Base-by-base conservation (phyloP, 2,888 invertebrate species). In the Allophyes oxyacanthae region DNA sequence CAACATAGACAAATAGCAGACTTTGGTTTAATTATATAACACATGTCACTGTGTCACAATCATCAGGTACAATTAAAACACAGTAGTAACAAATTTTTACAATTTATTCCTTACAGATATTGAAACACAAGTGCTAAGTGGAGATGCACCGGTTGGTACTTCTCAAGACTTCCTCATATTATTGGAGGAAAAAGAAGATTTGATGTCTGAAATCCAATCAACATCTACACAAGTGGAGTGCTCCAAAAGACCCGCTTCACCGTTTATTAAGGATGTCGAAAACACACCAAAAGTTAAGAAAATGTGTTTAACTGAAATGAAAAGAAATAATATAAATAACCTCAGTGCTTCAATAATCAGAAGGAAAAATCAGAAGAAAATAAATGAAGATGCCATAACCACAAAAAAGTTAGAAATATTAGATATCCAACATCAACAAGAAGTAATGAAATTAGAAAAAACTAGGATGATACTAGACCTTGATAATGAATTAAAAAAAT, bases 51-150 rank as follows among this genome's bases (percentile, higher is more conserved):
- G n/a, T n/a, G n/a, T n/a, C n/a, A 25, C 25, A 25, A 5, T 5
- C 25, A 25, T 25, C 6, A 3, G 6, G 25, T 25, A 25, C 3
- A 69, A 74, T 41, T 32, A n/a, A n/a, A n/a, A 32, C n/a, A 32
- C 32, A 32, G n/a, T 32, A 32, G 3, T 32, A 32, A 32, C 32
- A 10, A 10, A 10, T 7, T 32, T 32, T 32, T 10, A 32, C 10
- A 10, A 32, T 32, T 32, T 10, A 10, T 10, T 32, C n/a, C n/a
- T 10, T 32, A 32, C 32, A 32, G 32, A 32, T 32, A 10, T 32
- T 32, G n/a, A 32, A 32, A 10, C 32, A 32, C 32, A 9, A 32
- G 25, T 25, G 6, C 10, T 2, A 32, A 32, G 10, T 32, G 32
- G 4, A 32, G 32, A 32, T 32, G 9, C 32, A 32, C 32, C 4